Evolutionary conservation across 2,888 invertebrate genomes (phyloP).

Genomic region (Epinotia brunnichana): DNA sequence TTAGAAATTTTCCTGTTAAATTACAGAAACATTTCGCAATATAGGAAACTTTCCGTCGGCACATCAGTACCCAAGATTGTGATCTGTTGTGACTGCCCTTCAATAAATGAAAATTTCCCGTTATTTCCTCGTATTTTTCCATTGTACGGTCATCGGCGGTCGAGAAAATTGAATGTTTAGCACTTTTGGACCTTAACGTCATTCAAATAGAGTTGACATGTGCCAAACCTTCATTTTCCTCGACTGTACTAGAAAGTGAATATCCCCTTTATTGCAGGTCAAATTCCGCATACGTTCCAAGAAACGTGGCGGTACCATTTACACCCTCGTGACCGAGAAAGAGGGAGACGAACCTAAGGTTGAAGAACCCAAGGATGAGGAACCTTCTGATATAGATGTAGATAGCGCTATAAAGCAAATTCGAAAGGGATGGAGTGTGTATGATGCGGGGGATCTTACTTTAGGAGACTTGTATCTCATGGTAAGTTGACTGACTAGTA

Average conservation of each 20-base stretch:
- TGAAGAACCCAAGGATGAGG: conserved; percentile 47
- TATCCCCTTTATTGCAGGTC: conserved; percentile 57
- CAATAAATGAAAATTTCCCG: no score
- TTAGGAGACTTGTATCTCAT: conserved; percentile 96
- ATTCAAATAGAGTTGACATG: no score
- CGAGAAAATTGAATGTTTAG: no score
- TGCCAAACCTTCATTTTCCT: no score
- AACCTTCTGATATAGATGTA: conserved; percentile 63
- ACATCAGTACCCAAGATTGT: no score
- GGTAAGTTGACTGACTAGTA: conserved; percentile 69
- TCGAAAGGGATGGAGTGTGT: conserved; percentile 90
- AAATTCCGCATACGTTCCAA: conserved; percentile 76
- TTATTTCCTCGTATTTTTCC: no score
- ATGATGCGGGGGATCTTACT: conserved; percentile 90
- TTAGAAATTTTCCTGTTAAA: no score
- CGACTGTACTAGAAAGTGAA: background rate
- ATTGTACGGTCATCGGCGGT: no score
- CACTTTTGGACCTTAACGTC: no score
- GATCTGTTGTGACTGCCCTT: no score
- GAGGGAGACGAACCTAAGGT: conserved; percentile 50
- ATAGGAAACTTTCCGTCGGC: no score
- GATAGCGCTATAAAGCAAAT: conserved; percentile 75
- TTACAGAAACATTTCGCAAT: no score
- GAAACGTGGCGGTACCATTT: conserved; percentile 73
- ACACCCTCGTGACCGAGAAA: conserved; percentile 64